Evolutionary conservation across 2,888 invertebrate genomes (phyloP).

Genomic region (Cenopis cana): DNA sequence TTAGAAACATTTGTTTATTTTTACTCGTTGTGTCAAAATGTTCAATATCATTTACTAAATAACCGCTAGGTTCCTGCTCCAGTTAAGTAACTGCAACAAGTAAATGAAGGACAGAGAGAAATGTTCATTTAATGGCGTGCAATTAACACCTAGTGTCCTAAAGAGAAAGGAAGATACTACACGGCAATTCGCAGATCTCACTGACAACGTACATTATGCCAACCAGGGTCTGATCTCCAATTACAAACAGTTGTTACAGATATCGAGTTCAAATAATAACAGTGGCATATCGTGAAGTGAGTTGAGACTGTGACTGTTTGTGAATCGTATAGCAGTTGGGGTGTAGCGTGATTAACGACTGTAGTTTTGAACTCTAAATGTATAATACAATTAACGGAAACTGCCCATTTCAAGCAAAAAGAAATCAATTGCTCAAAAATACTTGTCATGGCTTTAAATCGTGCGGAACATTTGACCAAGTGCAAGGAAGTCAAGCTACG

Average conservation of each 20-base stretch:
- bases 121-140: neutral
- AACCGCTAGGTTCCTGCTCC: neutral
- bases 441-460: too few relatives aligned
- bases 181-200: neutral
- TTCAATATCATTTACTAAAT: neutral
- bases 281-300: neutral
- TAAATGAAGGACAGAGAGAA: neutral
- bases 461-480: neutral
- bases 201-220: neutral
- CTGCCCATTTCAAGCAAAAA: too few relatives aligned
- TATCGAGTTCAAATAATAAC: neutral
- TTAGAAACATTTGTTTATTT: too few relatives aligned
- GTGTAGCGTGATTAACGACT: neutral
- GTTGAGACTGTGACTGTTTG: neutral
- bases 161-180: slow-evolving; percentile 5
- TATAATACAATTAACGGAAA: too few relatives aligned
- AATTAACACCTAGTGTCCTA: slow-evolving; percentile 15
- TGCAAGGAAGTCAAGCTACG: too few relatives aligned
- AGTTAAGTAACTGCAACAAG: neutral
- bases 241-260: neutral
- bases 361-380: neutral
- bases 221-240: neutral
- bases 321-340: neutral
- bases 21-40: too few relatives aligned
- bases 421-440: too few relatives aligned